Evolutionary conservation across 2,113 vertebrate genomes (phyloP).

Genomic region (Paramormyrops kingsleyae): DNA sequence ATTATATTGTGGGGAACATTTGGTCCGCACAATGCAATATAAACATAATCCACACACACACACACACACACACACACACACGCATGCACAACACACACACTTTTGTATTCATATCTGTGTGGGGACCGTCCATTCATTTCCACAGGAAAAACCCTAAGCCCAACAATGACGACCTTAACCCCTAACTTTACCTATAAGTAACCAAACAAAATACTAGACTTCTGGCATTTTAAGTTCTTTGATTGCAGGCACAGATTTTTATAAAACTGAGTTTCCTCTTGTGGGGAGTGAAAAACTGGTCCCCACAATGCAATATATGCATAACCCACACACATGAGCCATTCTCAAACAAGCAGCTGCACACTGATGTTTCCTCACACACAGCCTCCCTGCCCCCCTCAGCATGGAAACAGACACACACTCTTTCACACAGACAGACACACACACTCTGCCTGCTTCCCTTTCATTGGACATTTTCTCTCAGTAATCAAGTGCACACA

Average conservation of each 20-base stretch:
- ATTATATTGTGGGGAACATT: too few relatives aligned
- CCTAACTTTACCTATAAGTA: background rate
- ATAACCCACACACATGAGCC: conserved; percentile 5
- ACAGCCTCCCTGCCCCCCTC: background rate
- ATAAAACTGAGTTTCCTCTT: background rate
- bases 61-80: conserved; percentile 15
- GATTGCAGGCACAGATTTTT: background rate
- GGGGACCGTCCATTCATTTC: background rate
- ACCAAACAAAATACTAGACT: background rate
- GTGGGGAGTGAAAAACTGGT: background rate
- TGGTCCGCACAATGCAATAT: too few relatives aligned
- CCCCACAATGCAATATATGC: conserved; percentile 9
- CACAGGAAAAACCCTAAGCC: background rate
- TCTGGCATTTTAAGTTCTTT: background rate
- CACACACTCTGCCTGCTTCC: conserved; percentile 21
- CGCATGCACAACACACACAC: background rate
- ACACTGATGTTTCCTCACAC: conserved; percentile 7
- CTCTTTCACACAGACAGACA: conserved; percentile 19
- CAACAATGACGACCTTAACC: background rate
- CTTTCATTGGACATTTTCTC: conserved; percentile 26
- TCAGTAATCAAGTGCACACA: conserved; percentile 29
- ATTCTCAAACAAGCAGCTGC: background rate
- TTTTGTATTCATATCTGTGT: conserved; percentile 14
- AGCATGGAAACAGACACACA: background rate
- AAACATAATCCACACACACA: conserved; percentile 10